Percentiles rank a stretch among this genome's conserved stretches.
phyloP scores from a whole-genome alignment of 1,140 invertebrate genomes.

The Ceratina calcarata region DNA sequence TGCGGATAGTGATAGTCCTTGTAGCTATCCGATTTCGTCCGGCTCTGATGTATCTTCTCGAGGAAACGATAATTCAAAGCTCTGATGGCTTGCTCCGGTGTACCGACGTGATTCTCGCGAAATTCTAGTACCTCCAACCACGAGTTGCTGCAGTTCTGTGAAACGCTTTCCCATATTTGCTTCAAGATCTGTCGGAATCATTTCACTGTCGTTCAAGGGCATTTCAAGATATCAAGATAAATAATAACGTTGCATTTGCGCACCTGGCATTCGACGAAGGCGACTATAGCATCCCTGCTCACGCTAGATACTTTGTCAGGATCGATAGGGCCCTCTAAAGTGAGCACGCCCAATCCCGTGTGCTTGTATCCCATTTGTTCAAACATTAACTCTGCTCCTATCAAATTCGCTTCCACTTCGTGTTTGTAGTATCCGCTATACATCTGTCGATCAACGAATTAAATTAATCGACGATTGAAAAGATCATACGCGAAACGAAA shows the following conservation, averaged over 20 bases:
- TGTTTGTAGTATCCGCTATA: constrained; percentile 94
- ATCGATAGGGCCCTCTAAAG: constrained; percentile 87
- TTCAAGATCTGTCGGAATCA: constrained; percentile 81
- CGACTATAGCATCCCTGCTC: constrained; percentile 91
- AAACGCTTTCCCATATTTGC: constrained; percentile 83
- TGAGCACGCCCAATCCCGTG: constrained; percentile 80
- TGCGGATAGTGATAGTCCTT: constrained; percentile 57
- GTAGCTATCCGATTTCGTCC: constrained; percentile 58
- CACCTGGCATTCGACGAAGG: constrained; percentile 93
- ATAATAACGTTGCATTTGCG: neutral
- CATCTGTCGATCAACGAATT: constrained; percentile 81
- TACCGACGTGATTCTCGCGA: constrained; percentile 84
- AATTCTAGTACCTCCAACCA: constrained; percentile 86
- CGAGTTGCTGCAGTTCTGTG: constrained; percentile 79
- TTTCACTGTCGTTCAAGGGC: constrained; percentile 3
- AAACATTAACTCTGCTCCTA: constrained; percentile 88
- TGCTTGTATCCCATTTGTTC: constrained; percentile 90
- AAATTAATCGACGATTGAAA: constrained; percentile 5
- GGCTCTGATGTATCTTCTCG: constrained; percentile 74
- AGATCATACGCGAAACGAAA: neutral
- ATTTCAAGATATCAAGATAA: neutral
- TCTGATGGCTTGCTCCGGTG: constrained; percentile 81
- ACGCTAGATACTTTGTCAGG: constrained; percentile 89
- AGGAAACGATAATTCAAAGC: constrained; percentile 78
- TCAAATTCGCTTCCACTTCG: constrained; percentile 89